Evolutionary conservation across 2,797 vertebrate species (phyloP).

Genomic region (Astyanax mexicanus): DNA sequence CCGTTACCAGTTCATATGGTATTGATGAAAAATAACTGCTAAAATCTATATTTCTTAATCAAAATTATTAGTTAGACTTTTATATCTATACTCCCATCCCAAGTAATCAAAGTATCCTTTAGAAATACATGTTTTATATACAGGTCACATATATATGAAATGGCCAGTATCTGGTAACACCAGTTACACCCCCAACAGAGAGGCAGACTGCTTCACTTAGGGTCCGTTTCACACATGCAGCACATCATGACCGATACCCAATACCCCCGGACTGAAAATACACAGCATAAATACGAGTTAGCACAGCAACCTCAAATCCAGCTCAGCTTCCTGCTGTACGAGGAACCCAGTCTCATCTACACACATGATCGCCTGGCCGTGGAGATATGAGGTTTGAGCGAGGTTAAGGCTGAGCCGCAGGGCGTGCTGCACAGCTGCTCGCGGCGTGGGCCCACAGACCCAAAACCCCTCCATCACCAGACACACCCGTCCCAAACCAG

Average conservation of each 20-base stretch:
- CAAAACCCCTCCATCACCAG: slow-evolving; percentile 47
- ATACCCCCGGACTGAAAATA: slow-evolving; percentile 48
- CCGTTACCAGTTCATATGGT: no score
- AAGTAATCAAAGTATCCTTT: no score
- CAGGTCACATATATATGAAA: no score
- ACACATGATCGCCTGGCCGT: slow-evolving; percentile 28
- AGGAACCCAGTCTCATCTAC: slow-evolving; percentile 11
- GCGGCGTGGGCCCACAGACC: slow-evolving; percentile 39
- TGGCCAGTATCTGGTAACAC: not conserved
- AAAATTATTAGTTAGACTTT: no score
- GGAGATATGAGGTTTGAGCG: slow-evolving; percentile 44
- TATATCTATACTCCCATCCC: no score
- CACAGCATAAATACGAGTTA: slow-evolving; percentile 39
- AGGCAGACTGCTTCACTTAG: slow-evolving; percentile 28
- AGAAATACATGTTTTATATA: no score
- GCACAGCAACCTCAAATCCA: slow-evolving; percentile 39
- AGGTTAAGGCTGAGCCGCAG: slow-evolving; percentile 51
- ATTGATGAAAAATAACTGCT: no score
- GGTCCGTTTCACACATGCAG: slow-evolving; percentile 40
- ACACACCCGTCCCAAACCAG: slow-evolving; percentile 51
- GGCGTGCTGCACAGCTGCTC: slow-evolving; percentile 59
- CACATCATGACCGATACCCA: slow-evolving; percentile 41
- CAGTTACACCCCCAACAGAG: not conserved
- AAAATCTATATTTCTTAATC: no score
- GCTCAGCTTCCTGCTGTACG: slow-evolving; percentile 20